Conservation (phyloP, 1,140 invertebrate genomes). For the Prorops nasuta region DNA sequence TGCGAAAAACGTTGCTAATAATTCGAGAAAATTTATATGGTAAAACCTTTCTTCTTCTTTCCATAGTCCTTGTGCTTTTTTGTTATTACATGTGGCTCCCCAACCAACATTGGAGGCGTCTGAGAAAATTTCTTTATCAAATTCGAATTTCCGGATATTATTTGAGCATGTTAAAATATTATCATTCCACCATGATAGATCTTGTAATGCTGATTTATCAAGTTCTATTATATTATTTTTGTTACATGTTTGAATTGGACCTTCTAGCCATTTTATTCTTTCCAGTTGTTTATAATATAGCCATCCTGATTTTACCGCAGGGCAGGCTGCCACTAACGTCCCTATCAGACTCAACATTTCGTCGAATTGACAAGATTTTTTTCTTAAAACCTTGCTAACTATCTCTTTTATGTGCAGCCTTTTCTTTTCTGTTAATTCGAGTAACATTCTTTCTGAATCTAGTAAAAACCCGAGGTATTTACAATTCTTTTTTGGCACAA, state of each 20-base stretch:
- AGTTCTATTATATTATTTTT: not conserved
- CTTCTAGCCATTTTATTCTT: not conserved
- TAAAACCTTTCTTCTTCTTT: not conserved
- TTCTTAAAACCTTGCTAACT: too few species aligned
- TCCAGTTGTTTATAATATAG: not conserved
- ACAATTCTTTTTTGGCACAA: too few species aligned
- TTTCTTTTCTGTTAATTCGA: too few species aligned
- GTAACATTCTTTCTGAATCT: too few species aligned
- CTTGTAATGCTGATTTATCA: not conserved
- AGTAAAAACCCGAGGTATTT: too few species aligned
- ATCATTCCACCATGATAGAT: not conserved
- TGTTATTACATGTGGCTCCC: not conserved
- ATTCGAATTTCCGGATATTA: not conserved
- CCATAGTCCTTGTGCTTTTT: not conserved
- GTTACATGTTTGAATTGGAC: not conserved
- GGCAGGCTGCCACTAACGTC: not conserved
- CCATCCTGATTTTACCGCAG: not conserved
- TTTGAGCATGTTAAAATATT: not conserved
- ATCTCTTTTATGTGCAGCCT: too few species aligned
- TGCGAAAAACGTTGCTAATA: not conserved
- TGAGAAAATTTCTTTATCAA: not conserved
- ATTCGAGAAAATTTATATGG: not conserved
- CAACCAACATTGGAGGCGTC: not conserved
- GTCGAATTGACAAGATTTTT: too few species aligned
- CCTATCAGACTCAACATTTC: too few species aligned